These are phyloP conservation scores for Leuciscus idus DNA, from an alignment of 2,113 vertebrate genomes.

Conservation along the genomic window DNA sequence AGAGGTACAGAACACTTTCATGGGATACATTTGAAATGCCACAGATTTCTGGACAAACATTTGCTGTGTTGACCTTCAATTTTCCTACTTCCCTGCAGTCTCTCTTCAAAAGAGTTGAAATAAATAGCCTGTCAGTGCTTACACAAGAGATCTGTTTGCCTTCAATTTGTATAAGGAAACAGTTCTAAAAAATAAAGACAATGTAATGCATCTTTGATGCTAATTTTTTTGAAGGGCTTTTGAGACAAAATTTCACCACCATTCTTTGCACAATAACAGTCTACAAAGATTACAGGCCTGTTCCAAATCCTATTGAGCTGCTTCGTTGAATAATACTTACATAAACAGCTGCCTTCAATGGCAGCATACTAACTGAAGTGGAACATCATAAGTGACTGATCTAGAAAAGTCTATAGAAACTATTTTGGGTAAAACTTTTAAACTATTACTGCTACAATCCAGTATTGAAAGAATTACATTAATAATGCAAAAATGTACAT, in stretches of 20 bases:
- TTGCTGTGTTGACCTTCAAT: slow-evolving; percentile 52
- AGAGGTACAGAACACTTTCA: neutral
- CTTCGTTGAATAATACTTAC: neutral
- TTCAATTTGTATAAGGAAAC: neutral
- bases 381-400: neutral
- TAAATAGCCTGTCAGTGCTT: neutral
- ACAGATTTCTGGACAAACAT: slow-evolving; percentile 43
- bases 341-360: neutral
- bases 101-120: slow-evolving; percentile 62
- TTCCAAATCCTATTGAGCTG: neutral
- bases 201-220: neutral
- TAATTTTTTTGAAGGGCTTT: neutral
- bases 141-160: neutral
- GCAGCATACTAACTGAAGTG: neutral
- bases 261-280: neutral
- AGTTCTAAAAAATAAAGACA: neutral
- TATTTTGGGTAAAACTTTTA: neutral
- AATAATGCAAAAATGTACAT: neutral
- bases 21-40: slow-evolving; percentile 42
- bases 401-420: neutral
- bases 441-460: neutral
- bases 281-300: neutral
- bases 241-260: neutral
- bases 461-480: neutral
- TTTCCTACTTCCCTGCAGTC: slow-evolving; percentile 41